Conservation (phyloP, 2,888 invertebrate species). For the Pterostichus niger region DNA sequence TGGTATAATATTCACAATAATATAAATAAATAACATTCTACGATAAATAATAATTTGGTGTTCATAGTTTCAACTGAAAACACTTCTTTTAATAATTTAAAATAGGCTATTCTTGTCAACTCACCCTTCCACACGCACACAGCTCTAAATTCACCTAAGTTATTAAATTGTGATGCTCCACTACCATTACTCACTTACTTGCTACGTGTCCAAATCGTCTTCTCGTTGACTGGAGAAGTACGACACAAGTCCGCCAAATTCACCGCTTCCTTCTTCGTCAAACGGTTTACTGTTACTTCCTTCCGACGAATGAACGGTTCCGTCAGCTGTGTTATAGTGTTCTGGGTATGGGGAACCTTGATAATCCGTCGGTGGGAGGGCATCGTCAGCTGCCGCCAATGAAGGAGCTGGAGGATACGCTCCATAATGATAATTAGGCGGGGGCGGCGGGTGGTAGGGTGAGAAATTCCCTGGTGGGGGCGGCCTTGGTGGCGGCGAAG, state of each 20-base stretch:
- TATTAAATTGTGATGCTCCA: slow-evolving; percentile 31
- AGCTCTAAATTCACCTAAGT: slow-evolving; percentile 50
- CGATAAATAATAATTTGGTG: slow-evolving; percentile 61
- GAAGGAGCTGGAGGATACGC: slow-evolving; percentile 76
- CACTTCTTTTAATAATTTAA: slow-evolving; percentile 48
- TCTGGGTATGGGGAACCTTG: slow-evolving; percentile 76
- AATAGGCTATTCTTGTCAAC: background rate
- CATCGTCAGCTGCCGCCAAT: slow-evolving; percentile 76
- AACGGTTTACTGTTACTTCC: slow-evolving; percentile 75
- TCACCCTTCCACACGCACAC: slow-evolving; percentile 28
- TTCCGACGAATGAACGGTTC: slow-evolving; percentile 68
- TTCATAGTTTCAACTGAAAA: slow-evolving; percentile 47
- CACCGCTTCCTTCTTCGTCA: slow-evolving; percentile 82
- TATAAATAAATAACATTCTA: slow-evolving; percentile 58
- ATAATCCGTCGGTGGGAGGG: slow-evolving; percentile 74
- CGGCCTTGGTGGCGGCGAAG: slow-evolving; percentile 75
- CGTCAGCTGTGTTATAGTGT: slow-evolving; percentile 69
- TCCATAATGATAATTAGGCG: slow-evolving; percentile 77
- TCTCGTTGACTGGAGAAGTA: slow-evolving; percentile 95
- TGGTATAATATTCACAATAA: slow-evolving; percentile 56
- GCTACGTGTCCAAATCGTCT: slow-evolving; percentile 91
- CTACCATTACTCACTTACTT: slow-evolving; percentile 71
- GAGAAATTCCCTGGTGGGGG: slow-evolving; percentile 75
- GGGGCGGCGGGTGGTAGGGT: slow-evolving; percentile 77
- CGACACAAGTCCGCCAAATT: slow-evolving; percentile 94